Percentiles rank a stretch among this genome's conserved stretches.
phyloP scores from a whole-genome alignment of 2,797 vertebrate genomes.

The Saguinus oedipus region DNA sequence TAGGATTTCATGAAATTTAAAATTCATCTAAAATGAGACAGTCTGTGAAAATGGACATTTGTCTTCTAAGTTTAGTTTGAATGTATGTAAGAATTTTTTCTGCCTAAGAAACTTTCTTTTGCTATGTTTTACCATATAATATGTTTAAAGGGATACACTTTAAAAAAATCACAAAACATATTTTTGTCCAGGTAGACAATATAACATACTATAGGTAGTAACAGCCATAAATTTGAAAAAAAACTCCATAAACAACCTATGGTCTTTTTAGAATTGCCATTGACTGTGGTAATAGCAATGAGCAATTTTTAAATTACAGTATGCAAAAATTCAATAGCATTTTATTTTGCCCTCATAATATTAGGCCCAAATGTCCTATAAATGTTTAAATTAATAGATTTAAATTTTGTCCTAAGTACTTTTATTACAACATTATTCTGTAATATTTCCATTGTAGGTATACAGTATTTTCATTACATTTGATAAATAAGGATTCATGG shows the following conservation, averaged over 20 bases:
- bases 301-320: background rate
- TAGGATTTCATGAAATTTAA: conserved; percentile 54
- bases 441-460: background rate
- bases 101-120: conserved; percentile 34
- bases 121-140: background rate
- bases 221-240: background rate
- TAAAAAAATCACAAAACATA: background rate
- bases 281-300: background rate
- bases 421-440: background rate
- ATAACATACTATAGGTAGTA: conserved; percentile 1
- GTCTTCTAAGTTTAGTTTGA: conserved; percentile 46
- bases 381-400: background rate
- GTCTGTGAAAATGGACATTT: conserved; percentile 48
- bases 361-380: background rate
- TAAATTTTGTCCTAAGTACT: background rate
- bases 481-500: background rate
- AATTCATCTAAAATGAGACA: conserved; percentile 28
- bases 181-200: background rate
- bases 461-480: background rate
- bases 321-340: background rate
- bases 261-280: background rate
- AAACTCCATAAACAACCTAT: background rate
- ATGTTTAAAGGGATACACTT: conserved; percentile 16
- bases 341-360: background rate
- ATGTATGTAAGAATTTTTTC: conserved; percentile 8